Evolutionary conservation across 2,113 vertebrate genomes (phyloP), one percentile per base, ranked within the genome.

Genomic region (Epinephelus lanceolatus): DNA sequence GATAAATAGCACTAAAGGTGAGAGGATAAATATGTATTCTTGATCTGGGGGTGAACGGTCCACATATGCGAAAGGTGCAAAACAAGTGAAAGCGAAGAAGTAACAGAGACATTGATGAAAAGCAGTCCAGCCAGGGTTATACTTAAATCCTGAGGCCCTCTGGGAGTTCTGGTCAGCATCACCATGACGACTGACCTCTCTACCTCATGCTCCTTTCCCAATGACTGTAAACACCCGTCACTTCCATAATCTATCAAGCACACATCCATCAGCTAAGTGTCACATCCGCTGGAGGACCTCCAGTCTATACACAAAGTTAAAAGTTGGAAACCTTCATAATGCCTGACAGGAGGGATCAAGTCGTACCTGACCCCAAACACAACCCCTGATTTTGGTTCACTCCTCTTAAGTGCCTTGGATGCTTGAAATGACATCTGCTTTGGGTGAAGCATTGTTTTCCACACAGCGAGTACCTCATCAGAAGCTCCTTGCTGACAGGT

Each of bases 141-240:
- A 71, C 71, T 70, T 69, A 78, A 89, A 88, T 85, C 80, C 73
- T 56, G 71, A 74, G 68, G 84, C 78, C 60, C 72, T 76, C 49
- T 23, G 37, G 17, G 78, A 86, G 81, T 80, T 93, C 91, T 93
- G 92, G 89, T 89, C 84, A 91, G 85, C 82, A 71, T 94, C 91
- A 92, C 87, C 57, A 79, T 78, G 91, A 93, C 85, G 17, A 89
- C 91, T 90, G 91, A 92, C 88, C 92, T 83, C 88, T 87, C 86
- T 90, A 81, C 79, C 80, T 87, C 81, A 37, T 17, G 51, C 57
- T 86, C 69, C 45, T 55, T 76, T 71, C 75, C 88, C 85, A 65
- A 63, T 18, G 74, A 92, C 85, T 87, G 82, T 94, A 94, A 94
- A 93, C 94, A 93, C 88, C 62, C 83, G 80, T 90, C 86, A 85